A percentile compares a stretch with the other conserved stretches of the same genome.
Evolutionary conservation across 2,797 vertebrate species (phyloP).

Genomic region (Myiothlypis chrysogaster): DNA sequence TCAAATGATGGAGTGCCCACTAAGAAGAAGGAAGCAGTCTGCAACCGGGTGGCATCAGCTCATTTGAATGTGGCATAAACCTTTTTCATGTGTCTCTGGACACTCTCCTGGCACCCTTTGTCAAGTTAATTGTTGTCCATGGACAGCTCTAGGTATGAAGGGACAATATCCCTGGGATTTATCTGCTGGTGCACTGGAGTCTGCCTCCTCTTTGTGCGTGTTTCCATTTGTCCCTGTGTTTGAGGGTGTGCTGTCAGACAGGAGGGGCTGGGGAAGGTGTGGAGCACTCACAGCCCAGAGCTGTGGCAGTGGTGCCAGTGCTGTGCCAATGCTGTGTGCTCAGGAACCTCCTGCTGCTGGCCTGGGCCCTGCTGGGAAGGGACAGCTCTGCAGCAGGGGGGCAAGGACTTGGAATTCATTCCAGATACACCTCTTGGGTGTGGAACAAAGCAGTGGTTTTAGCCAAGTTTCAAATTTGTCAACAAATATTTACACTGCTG

Average conservation of each 20-base stretch:
- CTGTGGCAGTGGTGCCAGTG: background rate
- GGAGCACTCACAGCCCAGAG: background rate
- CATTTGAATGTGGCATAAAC: slow-evolving; percentile 37
- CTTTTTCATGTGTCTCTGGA: slow-evolving; percentile 23
- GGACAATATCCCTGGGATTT: slow-evolving; percentile 20
- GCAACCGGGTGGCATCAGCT: background rate
- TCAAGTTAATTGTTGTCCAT: slow-evolving; percentile 42
- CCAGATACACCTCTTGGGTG: background rate
- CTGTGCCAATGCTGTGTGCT: background rate
- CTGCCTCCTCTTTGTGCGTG: background rate
- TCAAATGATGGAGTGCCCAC: slow-evolving; percentile 3
- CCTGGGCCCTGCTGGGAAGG: background rate
- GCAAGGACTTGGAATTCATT: background rate
- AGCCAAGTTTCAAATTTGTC: background rate
- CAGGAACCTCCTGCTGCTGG: background rate
- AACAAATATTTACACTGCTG: background rate
- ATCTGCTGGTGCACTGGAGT: background rate
- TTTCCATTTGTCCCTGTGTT: background rate
- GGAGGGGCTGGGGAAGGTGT: background rate
- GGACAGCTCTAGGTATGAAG: slow-evolving; percentile 14
- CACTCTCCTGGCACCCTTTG: background rate
- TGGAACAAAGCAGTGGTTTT: background rate
- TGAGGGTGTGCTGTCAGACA: background rate
- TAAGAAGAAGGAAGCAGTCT: background rate
- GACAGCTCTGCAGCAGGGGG: background rate